A percentile compares a stretch with the other conserved stretches of the same genome.
Conservation (phyloP, 1,140 invertebrate species). For the Pygmarrhopalites habei region DNA sequence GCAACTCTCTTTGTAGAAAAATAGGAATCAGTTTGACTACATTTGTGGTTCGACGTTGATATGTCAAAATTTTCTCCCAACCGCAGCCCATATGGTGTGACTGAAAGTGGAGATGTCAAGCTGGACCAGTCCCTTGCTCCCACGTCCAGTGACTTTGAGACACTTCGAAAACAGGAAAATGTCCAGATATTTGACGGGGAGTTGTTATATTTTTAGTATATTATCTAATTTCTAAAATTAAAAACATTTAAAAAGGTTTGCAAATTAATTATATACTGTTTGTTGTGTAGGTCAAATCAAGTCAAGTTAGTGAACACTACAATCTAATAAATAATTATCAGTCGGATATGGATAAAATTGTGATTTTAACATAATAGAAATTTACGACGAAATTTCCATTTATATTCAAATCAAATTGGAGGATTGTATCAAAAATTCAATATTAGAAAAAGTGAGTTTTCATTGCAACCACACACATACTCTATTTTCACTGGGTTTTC, state of each 20-base stretch:
- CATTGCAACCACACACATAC: neutral
- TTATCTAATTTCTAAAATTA: too few relatives aligned
- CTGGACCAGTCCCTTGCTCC: too few relatives aligned
- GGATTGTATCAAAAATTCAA: neutral
- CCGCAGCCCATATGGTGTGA: constrained; percentile 21
- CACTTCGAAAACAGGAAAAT: constrained; percentile 3
- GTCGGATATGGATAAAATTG: constrained; percentile 1
- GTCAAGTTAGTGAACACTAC: neutral
- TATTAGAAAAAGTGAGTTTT: constrained; percentile 4
- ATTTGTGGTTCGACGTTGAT: constrained; percentile 24
- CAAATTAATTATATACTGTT: neutral
- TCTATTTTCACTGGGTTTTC: neutral
- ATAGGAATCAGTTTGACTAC: constrained; percentile 2
- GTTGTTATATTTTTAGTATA: too few relatives aligned
- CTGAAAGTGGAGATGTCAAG: neutral
- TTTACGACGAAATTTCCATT: too few relatives aligned
- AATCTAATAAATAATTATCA: constrained; percentile 3
- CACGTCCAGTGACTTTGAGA: neutral
- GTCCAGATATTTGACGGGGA: constrained; percentile 17
- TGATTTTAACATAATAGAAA: too few relatives aligned
- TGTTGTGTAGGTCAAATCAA: constrained; percentile 3
- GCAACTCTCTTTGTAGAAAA: neutral
- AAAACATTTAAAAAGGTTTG: too few relatives aligned
- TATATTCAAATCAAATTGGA: neutral
- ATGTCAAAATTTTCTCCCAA: neutral